Evolutionary conservation across 2,113 vertebrate species (phyloP).

Genomic region (Agelaius tricolor): DNA sequence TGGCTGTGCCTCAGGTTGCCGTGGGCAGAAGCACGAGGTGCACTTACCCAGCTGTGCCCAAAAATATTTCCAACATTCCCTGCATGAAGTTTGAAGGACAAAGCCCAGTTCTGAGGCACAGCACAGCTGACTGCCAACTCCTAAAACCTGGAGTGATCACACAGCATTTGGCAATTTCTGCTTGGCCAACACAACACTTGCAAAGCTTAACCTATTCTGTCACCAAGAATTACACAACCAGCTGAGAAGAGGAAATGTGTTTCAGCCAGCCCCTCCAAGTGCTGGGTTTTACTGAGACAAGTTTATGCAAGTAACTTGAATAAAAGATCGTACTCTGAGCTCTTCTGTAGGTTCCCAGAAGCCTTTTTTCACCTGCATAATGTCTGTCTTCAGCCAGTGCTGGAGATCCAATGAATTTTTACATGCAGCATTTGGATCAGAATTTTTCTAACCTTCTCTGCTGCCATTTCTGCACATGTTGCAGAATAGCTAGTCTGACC

Average conservation of each 20-base stretch:
- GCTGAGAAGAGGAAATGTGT: background rate
- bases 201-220: background rate
- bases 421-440: background rate
- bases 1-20: fast-evolving
- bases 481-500: background rate
- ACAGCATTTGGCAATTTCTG: background rate
- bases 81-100: background rate
- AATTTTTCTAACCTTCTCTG: background rate
- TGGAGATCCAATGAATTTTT: background rate
- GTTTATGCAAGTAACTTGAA: background rate
- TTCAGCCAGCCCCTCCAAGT: background rate
- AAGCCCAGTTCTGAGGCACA: background rate
- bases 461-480: background rate
- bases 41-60: background rate
- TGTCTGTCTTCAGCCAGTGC: background rate
- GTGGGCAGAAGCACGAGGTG: background rate
- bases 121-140: background rate
- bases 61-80: background rate
- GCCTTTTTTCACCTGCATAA: background rate
- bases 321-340: background rate
- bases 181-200: background rate
- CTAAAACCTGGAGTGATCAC: background rate
- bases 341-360: background rate
- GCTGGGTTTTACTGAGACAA: background rate
- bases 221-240: background rate